Evolutionary conservation across 1,140 invertebrate species (phyloP).

Genomic region (Anoplophora glabripennis): DNA sequence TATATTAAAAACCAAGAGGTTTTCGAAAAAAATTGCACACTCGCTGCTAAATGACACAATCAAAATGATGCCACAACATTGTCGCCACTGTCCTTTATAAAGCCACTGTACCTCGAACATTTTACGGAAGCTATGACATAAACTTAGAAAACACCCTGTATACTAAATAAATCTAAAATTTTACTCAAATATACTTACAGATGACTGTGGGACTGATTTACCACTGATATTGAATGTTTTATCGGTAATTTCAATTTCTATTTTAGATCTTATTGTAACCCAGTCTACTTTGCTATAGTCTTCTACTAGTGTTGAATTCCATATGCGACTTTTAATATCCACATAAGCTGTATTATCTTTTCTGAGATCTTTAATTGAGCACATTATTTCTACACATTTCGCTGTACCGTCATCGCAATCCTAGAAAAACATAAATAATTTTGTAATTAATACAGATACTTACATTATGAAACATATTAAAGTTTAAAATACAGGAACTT

Average conservation of each 20-base stretch:
- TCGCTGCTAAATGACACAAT: no score
- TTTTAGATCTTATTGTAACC: conserved; percentile 77
- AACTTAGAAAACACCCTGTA: no score
- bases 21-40: no score
- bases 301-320: conserved; percentile 87
- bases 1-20: no score
- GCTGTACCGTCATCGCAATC: conserved; percentile 77
- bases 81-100: no score
- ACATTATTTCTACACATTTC: conserved; percentile 82
- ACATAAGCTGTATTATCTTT: conserved; percentile 74
- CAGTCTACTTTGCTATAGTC: conserved; percentile 83
- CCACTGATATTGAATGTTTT: conserved; percentile 70
- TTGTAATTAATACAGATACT: neutral
- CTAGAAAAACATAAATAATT: conserved; percentile 48
- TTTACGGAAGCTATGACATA: no score
- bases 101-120: no score
- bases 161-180: conserved; percentile 5
- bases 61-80: no score
- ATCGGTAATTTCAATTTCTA: conserved; percentile 68
- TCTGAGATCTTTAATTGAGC: conserved; percentile 72
- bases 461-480: conserved; percentile 1
- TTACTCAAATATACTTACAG: conserved; percentile 15
- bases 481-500: neutral
- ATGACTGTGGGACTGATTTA: conserved; percentile 57
- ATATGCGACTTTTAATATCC: conserved; percentile 75